Conservation (phyloP, 2,113 vertebrate genomes). For the Hippopotamus amphibius region DNA sequence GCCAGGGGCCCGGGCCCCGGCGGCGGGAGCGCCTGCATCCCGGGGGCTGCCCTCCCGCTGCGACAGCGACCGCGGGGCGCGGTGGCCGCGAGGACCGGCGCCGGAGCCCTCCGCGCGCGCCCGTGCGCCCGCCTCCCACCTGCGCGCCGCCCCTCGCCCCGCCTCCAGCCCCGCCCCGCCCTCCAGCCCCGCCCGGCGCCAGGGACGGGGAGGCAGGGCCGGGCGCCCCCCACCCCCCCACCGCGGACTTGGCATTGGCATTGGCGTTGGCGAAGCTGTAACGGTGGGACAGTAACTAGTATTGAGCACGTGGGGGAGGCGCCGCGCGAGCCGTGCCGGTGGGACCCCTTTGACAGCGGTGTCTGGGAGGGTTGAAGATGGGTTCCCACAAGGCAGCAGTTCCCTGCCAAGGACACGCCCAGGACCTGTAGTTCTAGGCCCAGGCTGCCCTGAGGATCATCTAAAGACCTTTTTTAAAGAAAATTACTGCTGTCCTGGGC, state of each 20-base stretch:
- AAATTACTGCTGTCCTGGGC: neutral
- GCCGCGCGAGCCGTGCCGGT: too few relatives aligned
- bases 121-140: neutral
- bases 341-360: neutral
- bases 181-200: too few relatives aligned
- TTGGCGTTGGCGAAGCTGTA: neutral
- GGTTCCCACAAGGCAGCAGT: neutral
- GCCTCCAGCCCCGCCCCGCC: neutral
- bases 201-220: too few relatives aligned
- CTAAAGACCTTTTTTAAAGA: neutral
- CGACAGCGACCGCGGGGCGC: neutral
- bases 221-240: neutral
- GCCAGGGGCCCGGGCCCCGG: constrained; percentile 72
- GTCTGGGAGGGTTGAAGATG: neutral
- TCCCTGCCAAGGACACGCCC: neutral
- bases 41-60: neutral
- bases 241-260: rapidly evolving
- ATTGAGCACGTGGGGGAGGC: neutral
- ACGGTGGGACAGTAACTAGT: neutral
- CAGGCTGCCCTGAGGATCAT: neutral
- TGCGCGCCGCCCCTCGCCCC: neutral
- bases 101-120: neutral
- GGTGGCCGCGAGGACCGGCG: neutral
- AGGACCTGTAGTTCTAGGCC: neutral
- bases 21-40: constrained; percentile 40